Evolutionary conservation across 2,888 invertebrate genomes (phyloP).

Genomic region (Zootermopsis nevadensis): DNA sequence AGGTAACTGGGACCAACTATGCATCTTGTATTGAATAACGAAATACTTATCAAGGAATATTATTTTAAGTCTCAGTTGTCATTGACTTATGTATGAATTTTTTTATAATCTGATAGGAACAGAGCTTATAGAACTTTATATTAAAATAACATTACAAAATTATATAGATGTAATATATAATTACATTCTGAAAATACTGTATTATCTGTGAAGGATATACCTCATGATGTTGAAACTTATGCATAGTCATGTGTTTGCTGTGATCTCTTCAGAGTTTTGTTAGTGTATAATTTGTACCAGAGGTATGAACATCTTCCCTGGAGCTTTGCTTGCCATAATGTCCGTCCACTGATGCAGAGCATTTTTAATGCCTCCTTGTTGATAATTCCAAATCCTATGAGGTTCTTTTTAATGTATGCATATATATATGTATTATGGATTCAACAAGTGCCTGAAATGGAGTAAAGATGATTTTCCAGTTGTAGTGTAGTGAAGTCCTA

Average conservation of each 20-base stretch:
- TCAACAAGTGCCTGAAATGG: background rate
- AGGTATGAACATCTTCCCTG: background rate
- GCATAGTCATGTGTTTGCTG: background rate
- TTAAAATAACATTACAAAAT: background rate
- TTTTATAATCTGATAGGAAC: background rate
- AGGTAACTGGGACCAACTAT: background rate
- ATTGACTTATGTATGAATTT: too few species aligned
- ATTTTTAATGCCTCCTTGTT: conserved; percentile 3
- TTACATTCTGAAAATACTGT: too few species aligned
- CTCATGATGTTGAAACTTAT: background rate
- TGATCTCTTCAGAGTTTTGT: background rate
- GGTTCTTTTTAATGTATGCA: background rate
- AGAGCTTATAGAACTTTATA: background rate
- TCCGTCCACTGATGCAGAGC: conserved; percentile 1
- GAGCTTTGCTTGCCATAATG: conserved; percentile 7
- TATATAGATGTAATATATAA: background rate
- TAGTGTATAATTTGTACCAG: background rate
- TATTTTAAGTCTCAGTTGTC: background rate
- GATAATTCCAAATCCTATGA: background rate
- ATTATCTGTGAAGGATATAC: too few species aligned
- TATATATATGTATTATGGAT: background rate
- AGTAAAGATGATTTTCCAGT: conserved; percentile 7
- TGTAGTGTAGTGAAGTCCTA: conserved; percentile 13
- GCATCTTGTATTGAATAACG: background rate
- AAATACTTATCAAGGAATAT: background rate